phyloP scores from a whole-genome alignment of 2,113 vertebrate species.

The Petroica traversi region DNA sequence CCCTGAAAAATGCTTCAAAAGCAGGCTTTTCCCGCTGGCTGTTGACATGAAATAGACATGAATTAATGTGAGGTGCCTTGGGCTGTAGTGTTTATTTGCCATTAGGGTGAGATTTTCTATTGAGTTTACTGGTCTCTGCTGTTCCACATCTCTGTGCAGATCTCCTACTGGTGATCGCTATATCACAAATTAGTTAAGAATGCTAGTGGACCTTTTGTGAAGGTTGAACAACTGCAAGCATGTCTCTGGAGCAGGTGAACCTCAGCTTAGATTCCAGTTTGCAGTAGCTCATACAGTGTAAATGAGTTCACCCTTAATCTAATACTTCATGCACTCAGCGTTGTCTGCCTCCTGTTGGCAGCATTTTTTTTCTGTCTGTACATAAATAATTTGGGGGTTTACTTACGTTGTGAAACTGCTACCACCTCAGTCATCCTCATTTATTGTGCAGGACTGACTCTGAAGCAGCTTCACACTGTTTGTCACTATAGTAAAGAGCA shows the following conservation, averaged over 20 bases:
- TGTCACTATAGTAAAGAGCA: neutral
- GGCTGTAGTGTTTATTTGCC: neutral
- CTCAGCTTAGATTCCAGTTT: neutral
- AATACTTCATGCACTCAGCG: neutral
- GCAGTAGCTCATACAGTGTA: neutral
- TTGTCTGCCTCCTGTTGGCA: neutral
- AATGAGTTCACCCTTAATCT: neutral
- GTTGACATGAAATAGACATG: neutral
- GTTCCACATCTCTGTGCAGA: neutral
- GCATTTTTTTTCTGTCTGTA: neutral
- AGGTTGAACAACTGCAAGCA: neutral
- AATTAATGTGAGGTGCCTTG: neutral
- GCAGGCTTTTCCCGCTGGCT: neutral
- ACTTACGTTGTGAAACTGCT: neutral
- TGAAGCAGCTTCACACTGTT: neutral
- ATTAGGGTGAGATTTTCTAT: neutral
- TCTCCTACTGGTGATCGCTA: neutral
- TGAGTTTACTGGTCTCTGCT: neutral
- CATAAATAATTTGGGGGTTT: neutral
- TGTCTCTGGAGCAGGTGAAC: rapidly evolving
- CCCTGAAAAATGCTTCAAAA: neutral
- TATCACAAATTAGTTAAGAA: neutral
- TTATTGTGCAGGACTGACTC: neutral
- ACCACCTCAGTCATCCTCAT: neutral
- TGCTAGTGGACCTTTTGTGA: rapidly evolving